These are phyloP conservation scores for Drosophila bunnanda DNA, from an alignment of 2,888 invertebrate genomes.

Conservation along the genomic window DNA sequence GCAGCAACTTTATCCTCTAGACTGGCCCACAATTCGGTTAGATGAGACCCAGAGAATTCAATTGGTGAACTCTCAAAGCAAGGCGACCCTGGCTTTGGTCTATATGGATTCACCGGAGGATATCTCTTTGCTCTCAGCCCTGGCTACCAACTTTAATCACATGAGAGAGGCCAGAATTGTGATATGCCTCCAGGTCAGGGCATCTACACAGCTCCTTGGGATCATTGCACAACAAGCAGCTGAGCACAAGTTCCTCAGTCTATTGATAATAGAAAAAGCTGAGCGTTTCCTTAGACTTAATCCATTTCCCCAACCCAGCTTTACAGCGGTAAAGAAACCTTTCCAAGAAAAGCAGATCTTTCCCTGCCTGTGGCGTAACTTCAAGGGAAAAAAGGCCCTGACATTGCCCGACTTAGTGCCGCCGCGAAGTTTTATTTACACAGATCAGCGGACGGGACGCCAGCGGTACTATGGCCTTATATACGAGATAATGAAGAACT, in stretches of 20 bases:
- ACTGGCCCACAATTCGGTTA: slow-evolving; percentile 53
- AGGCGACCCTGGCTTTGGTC: slow-evolving; percentile 37
- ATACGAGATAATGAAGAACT: background rate
- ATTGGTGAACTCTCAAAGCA: slow-evolving; percentile 6
- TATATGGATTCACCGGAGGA: slow-evolving; percentile 38
- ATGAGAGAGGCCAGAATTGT: slow-evolving; percentile 55
- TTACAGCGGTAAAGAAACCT: background rate
- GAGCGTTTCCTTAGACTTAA: slow-evolving; percentile 9
- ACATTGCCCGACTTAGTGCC: slow-evolving; percentile 12
- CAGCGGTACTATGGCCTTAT: slow-evolving; percentile 1
- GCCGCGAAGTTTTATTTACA: slow-evolving; percentile 23
- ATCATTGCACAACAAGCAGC: slow-evolving; percentile 5
- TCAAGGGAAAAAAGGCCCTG: slow-evolving; percentile 37
- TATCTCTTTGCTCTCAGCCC: slow-evolving; percentile 17
- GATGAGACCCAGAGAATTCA: slow-evolving; percentile 27
- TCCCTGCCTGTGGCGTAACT: slow-evolving; percentile 37
- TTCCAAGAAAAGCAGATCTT: slow-evolving; percentile 12
- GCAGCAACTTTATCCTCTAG: slow-evolving; percentile 7
- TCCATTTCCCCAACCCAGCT: slow-evolving; percentile 53
- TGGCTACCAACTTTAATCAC: slow-evolving; percentile 43
- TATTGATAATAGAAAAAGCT: slow-evolving; percentile 34
- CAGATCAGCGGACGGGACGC: slow-evolving; percentile 33
- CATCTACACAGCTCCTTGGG: background rate
- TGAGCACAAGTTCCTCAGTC: slow-evolving; percentile 25
- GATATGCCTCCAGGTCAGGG: slow-evolving; percentile 27